Evolutionary conservation across 2,888 invertebrate species (phyloP), one percentile per base, ranked within the genome.

Genomic region (Eupithecia dodoneata): DNA sequence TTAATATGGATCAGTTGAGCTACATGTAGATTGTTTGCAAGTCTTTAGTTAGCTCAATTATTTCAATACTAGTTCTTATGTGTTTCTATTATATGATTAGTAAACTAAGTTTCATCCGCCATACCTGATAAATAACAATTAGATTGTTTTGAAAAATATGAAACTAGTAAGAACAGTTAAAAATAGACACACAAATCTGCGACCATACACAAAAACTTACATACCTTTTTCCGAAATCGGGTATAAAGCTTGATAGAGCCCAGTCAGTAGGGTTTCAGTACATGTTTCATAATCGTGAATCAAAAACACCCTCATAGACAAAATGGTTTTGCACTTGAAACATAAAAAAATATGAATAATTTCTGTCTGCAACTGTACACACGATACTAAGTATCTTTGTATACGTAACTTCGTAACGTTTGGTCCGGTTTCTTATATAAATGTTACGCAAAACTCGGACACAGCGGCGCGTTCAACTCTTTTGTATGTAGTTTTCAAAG

Each of bases 351-450:
- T 18, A 45, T 44, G 47, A 75, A 66, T 52, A 4, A 52, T 80
- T 79, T 42, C 77, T 84, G 63, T 76, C 42, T 75, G 63, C 73
- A 76, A 44, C 75, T 81, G 84, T 86, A 84, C 83, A 75, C 69
- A 76, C 75, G 69, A 81, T 77, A 75, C 72, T 76, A 42, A 42
- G 44, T 78, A 78, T 80, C 75, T 81, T 79, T 76, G 80, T 82
- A 76, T 71, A 84, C 85, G 84, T 85, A 87, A 87, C 84, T 78
- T 69, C 83, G 85, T 87, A 90, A 87, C 86, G 87, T 87, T 90
- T 85, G 83, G 87, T 88, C 93, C 91, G 89, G 93, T 92, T 88
- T 85, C 85, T 94, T 93, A 92, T 86, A 88, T 93, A 93, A 92
- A 90, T 85, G 85, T 93, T 93, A 91, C 92, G 91, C 90, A 91